These are phyloP conservation scores for Notodonta dromedarius DNA, from an alignment of 2,888 invertebrate genomes.

Conservation along the genomic window DNA sequence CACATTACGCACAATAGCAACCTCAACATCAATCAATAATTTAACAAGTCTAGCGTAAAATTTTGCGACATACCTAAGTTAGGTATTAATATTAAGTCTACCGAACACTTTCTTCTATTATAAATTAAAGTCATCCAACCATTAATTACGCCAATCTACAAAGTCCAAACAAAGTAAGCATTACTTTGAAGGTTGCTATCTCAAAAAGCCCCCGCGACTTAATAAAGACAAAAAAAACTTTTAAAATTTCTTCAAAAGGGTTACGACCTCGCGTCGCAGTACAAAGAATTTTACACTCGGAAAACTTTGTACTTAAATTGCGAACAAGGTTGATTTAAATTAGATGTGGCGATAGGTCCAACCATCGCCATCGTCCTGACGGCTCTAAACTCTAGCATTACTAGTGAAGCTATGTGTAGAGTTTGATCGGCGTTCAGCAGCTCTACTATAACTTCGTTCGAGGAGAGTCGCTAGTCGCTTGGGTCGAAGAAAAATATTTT, in stretches of 20 bases:
- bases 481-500: too few species aligned
- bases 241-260: conserved; percentile 21
- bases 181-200: conserved; percentile 23
- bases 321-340: conserved; percentile 9
- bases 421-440: too few species aligned
- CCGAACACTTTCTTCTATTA: not conserved
- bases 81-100: too few species aligned
- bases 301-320: conserved; percentile 13
- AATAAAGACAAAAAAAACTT: conserved; percentile 17
- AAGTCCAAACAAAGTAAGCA: conserved; percentile 15
- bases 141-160: conserved; percentile 19
- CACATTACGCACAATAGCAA: too few species aligned
- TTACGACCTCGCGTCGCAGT: conserved; percentile 12
- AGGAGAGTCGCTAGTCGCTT: too few species aligned
- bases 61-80: too few species aligned
- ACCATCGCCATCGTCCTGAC: conserved; percentile 15
- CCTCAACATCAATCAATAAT: too few species aligned
- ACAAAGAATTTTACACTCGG: conserved; percentile 21
- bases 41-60: too few species aligned
- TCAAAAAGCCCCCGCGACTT: conserved; percentile 11
- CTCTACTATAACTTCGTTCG: too few species aligned
- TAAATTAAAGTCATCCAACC: conserved; percentile 10
- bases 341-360: conserved; percentile 18
- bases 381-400: too few species aligned
- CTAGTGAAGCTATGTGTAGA: too few species aligned